Base-by-base conservation (phyloP, 2,113 vertebrate genomes). In the Cyanoramphus novaezelandiae region DNA sequence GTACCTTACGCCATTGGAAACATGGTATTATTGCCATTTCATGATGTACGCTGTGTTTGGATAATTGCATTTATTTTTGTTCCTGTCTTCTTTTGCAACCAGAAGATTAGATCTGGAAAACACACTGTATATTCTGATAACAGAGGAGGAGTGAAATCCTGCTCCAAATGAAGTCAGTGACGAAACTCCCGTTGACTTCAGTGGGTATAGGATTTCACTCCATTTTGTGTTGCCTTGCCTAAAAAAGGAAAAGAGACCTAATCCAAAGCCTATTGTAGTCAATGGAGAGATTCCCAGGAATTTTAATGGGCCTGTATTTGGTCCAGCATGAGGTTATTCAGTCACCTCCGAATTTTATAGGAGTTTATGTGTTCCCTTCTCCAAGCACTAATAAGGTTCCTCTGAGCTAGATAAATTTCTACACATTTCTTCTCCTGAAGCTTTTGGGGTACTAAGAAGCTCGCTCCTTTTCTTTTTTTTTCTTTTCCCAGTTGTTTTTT, bases 241-340 rank as follows among this genome's bases (percentile, higher is more conserved):
- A 93, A 96, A 97, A 97, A 97, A 89, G 96, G 93, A 94, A 91
- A 94, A 91, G 74, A 94, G 86, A 91, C 70, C 81, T 91, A 70
- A 93, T 93, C 81, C 93, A 94, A 91, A 91, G 49, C 77, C 90
- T 94, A 23, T 94, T 96, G 95, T 87, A 95, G 92, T 94, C 88
- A 96, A 77, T 82, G 83, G 86, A 97, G 96, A 95, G 88, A 78
- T 90, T 96, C 77, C 67, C 86, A 89, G 81, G 1, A 19, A 92
- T 84, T 95, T 95, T 94, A 96, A 84, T 67, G 59, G 88, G 85
- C 10, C 85, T 96, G 90, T 92, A 68, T 88, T 90, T 95, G 49
- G 31, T 94, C 88, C 92, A 96, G 83, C 82, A 92, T 95, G 86
- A 95, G 88, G 76, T 82, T 95, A 94, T 96, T 88, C 92, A 92